phyloP scores from a whole-genome alignment of 2,797 vertebrate genomes.

The Megalops cyprinoides region DNA sequence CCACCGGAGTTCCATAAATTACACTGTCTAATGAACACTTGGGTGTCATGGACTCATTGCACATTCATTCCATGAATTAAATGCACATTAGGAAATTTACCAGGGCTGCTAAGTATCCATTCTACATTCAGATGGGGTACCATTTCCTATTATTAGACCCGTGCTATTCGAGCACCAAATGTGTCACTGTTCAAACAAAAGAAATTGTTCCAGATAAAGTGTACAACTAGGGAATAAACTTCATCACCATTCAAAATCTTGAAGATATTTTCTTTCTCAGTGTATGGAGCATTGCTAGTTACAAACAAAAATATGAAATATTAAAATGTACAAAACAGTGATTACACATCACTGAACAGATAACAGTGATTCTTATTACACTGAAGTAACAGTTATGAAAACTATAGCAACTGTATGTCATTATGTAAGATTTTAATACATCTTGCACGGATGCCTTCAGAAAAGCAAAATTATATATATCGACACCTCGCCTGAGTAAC shows the following conservation, averaged over 20 bases:
- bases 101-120: neutral
- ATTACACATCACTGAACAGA: neutral
- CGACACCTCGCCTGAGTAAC: neutral
- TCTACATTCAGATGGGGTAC: neutral
- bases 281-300: neutral
- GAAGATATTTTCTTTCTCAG: conserved; percentile 15
- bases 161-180: conserved; percentile 17
- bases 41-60: conserved; percentile 10
- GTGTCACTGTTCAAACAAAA: conserved; percentile 31
- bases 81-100: conserved; percentile 11
- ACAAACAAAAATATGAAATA: neutral
- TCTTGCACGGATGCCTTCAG: too few relatives aligned
- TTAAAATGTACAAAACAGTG: neutral
- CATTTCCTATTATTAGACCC: conserved; percentile 10
- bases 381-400: too few relatives aligned
- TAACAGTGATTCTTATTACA: too few relatives aligned
- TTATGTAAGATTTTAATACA: too few relatives aligned
- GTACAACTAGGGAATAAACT: conserved; percentile 27
- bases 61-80: conserved; percentile 28
- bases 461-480: too few relatives aligned
- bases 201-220: conserved; percentile 19
- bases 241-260: conserved; percentile 10
- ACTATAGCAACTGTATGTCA: too few relatives aligned
- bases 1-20: conserved; percentile 9
- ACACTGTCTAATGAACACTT: neutral